Base-by-base conservation (phyloP, 2,888 invertebrate species). In the Eurytoma californica region DNA sequence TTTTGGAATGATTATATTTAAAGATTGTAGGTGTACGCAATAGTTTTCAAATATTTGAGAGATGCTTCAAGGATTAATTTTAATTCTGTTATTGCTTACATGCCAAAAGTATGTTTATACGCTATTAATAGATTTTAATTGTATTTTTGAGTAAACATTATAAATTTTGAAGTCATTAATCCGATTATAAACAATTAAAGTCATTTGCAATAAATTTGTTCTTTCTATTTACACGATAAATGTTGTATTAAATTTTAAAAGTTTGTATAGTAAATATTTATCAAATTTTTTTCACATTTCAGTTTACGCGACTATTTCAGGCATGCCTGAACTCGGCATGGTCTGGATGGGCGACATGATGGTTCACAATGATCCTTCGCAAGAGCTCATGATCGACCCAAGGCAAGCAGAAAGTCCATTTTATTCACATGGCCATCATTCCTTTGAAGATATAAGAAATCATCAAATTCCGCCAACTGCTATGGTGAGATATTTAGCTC, bases 281-380 rank as follows among this genome's bases (percentile, higher is more conserved):
- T 9, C 39, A 39, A 39, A 39, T 58, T n/a, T 49, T 70, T 53
- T 51, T 39, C 7, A 7, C 74, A n/a, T 70, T 80, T 67, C 84
- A 90, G 90, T 90, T 83, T 90, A 87, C 83, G 86, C 89, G 79
- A 86, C 90, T 84, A 92, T 92, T 91, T 91, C 92, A 83, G 92
- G 91, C 83, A 91, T 92, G 85, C 90, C 92, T 83, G 93, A 93
- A 86, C 90, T 93, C 89, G 92, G 93, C 85, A 92, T 93, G 92
- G 92, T 94, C 87, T 94, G 94, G 94, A 94, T 94, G 94, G 93
- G 93, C 60, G 92, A 90, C 80, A 88, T 90, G 89, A 89, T 90
- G 89, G 86, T 90, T 80, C 90, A 90, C 67, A 88, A 88, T 67
- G 90, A 90, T 80, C 86, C 87, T 16, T 84, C 89, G 5, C 89